Percentiles rank a stretch among this genome's conserved stretches.
Evolutionary conservation across 2,888 invertebrate species (phyloP).

Genomic region (Ramazzottius varieornatus): DNA sequence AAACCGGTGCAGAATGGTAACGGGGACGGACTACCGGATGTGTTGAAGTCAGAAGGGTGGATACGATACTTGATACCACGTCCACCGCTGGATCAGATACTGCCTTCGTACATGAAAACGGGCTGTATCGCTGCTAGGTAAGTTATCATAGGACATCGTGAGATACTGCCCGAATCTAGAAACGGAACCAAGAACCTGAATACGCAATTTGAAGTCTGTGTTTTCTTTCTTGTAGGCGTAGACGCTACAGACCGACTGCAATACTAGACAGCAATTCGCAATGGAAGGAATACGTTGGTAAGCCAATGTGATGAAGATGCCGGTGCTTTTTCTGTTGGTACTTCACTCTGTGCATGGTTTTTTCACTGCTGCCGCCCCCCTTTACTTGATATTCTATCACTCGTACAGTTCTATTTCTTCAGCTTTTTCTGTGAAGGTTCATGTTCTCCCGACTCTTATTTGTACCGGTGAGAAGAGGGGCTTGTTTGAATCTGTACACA

Average conservation of each 20-base stretch:
- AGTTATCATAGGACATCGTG: not conserved
- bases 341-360: too few species aligned
- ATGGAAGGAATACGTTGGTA: not conserved
- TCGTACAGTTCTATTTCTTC: too few species aligned
- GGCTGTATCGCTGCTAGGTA: not conserved
- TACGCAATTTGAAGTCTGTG: not conserved
- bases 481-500: too few species aligned
- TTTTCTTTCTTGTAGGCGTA: not conserved
- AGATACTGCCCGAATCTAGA: not conserved
- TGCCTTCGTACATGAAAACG: conserved; percentile 2
- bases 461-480: too few species aligned
- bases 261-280: not conserved
- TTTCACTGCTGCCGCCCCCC: too few species aligned
- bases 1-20: not conserved
- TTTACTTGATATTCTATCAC: too few species aligned
- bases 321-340: too few species aligned
- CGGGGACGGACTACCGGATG: not conserved
- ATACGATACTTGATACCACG: not conserved
- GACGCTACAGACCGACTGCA: not conserved
- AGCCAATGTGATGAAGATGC: conserved; percentile 1
- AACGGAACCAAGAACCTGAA: not conserved
- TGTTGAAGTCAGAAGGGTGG: not conserved
- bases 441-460: too few species aligned
- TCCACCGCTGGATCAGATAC: not conserved
- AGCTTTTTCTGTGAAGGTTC: too few species aligned